Evolutionary conservation across 2,888 invertebrate species (phyloP), one percentile per base, ranked within the genome.

Genomic region (Phortica okadai): DNA sequence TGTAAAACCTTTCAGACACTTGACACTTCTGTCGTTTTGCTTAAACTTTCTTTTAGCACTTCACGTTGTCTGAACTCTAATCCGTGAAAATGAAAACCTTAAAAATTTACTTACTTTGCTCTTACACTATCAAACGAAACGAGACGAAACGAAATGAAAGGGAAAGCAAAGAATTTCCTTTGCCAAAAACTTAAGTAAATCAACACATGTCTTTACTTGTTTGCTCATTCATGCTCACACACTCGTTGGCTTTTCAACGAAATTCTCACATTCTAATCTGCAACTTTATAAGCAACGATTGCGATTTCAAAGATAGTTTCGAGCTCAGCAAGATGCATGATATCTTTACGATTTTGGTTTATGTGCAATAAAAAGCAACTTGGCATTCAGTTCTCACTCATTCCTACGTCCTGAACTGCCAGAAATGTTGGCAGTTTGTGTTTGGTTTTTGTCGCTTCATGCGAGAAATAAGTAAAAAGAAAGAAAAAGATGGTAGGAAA

Each of bases 261-360:
- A 59, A 8, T 21, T 59, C 21, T 14, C 59, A 59, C 16, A 14
- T 59, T 59, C 21, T 59, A 59, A 59, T 59, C 10, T 59, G 25
- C 59, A 59, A 59, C 59, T 59, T 59, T 45, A 8, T 45, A 45
- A 45, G 45, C 45, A 45, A 45, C 10, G 45, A 45, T 45, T 45
- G 6, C n/a, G 21, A 21, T 45, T 45, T 69, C 67, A 69, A 69
- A 45, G 67, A 64, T 45, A 45, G 45, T 45, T 45, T 45, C 1
- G 6, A 8, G 6, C 45, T 45, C 45, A 8, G 45, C 45, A 45
- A 45, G 45, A 50, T 14, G 11, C 85, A 80, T 85, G 83, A 86
- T 82, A 86, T 86, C 85, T 86, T 86, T 88, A 88, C 85, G 86
- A 88, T 85, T 85, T 84, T 83, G 87, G 85, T 85, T 86, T 86